Percentiles rank a stretch among this genome's conserved stretches.
phyloP scores from a whole-genome alignment of 2,797 vertebrate genomes.

The Sebastiscus tertius region DNA sequence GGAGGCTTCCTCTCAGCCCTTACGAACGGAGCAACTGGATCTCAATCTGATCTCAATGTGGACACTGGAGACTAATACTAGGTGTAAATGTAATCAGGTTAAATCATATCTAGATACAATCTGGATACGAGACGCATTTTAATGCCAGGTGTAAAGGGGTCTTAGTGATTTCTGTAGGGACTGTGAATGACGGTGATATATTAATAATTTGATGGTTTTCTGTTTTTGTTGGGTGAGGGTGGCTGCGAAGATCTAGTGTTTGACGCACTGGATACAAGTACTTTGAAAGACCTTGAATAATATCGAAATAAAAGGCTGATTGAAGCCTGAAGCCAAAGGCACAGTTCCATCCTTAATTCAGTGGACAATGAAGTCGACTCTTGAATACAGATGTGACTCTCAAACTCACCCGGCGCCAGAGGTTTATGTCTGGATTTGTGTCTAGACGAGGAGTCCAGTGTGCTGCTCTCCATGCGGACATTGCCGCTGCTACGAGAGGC shows the following conservation, averaged over 20 bases:
- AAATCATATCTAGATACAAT: too few species aligned
- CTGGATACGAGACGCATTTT: too few species aligned
- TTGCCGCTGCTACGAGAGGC: slow-evolving; percentile 82
- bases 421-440: slow-evolving; percentile 92
- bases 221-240: neutral
- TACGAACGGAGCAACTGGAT: too few species aligned
- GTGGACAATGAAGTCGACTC: neutral
- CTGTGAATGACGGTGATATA: neutral
- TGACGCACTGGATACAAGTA: neutral
- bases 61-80: too few species aligned
- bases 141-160: too few species aligned
- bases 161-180: neutral
- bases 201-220: neutral
- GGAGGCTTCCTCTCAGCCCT: too few species aligned
- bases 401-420: slow-evolving; percentile 72
- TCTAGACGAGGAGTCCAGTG: slow-evolving; percentile 92
- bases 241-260: neutral
- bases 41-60: too few species aligned
- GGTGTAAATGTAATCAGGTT: too few species aligned
- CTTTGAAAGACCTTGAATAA: neutral
- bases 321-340: neutral
- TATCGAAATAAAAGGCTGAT: neutral
- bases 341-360: neutral
- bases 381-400: neutral
- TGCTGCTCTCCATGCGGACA: slow-evolving; percentile 90